Conservation (phyloP, 2,888 invertebrate species). For the Leucoma salicis region DNA sequence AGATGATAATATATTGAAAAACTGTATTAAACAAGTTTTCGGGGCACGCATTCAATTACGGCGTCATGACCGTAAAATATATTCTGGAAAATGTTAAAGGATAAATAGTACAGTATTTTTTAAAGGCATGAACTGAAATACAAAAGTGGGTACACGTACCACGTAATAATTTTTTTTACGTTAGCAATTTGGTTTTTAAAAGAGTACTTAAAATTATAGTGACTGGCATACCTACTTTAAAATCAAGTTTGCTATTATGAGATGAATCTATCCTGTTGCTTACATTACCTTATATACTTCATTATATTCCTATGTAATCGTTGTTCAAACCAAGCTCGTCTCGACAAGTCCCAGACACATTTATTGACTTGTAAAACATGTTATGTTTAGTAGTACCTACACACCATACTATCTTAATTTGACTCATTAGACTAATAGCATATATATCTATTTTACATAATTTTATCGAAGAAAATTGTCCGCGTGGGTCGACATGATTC, state of each 20-base stretch:
- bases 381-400: conserved; percentile 49
- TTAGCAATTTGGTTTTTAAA: conserved; percentile 3
- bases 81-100: conserved; percentile 8
- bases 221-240: conserved; percentile 4
- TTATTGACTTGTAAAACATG: conserved; percentile 61
- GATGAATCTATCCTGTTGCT: conserved; percentile 1
- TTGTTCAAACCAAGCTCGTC: conserved; percentile 41
- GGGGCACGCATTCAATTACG: conserved; percentile 23
- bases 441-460: conserved; percentile 73
- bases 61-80: conserved; percentile 23
- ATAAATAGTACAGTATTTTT: background rate
- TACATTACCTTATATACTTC: background rate
- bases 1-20: conserved; percentile 61
- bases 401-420: conserved; percentile 67
- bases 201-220: conserved; percentile 6
- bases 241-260: background rate
- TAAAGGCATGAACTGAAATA: background rate
- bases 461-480: conserved; percentile 75
- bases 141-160: background rate
- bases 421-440: conserved; percentile 65
- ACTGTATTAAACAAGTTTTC: conserved; percentile 39
- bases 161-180: background rate
- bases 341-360: conserved; percentile 59
- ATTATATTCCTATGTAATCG: conserved; percentile 5
- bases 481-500: conserved; percentile 64